Base-by-base conservation (phyloP, 2,797 vertebrate species). In the Simalia tracyae region DNA sequence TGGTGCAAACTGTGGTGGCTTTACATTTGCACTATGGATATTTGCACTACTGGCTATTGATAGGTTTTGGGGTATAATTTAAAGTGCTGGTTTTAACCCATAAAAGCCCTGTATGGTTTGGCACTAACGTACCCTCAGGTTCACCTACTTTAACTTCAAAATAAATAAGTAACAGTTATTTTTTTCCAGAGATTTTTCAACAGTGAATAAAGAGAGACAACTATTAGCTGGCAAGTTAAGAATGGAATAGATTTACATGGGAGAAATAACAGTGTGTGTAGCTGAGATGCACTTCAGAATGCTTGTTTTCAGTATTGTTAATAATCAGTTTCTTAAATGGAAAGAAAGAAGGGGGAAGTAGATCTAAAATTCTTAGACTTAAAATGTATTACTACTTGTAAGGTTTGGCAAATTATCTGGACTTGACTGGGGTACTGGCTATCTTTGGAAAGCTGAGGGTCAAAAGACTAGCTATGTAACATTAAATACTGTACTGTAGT, bases 371-470 rank as follows among this genome's bases (percentile, higher is more conserved):
- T 84, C 46, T 46, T 92, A 72, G 76, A 86, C 89, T 24, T n/a
- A 2, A 93, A 95, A 93, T 94, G 93, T 94, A 91, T 92, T 93
- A 93, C 93, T 90, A 46, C 3, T 46, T 0, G 0, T 95, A 95
- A 93, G 95, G 94, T 90, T 94, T 93, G 92, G 95, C 85, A 93
- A 89, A 87, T 91, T 87, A 87, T 91, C 91, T 94, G 90, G 93
- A 95, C 94, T 93, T 36, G 84, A 86, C 86, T 19, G 31, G 4
- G 10, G 22, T 11, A 89, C 92, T 89, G 89, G 95, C 91, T 64
- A 86, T 54, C 88, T 94, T 91, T 2, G 22, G 93, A 91, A 57
- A 94, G 54, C 28, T 60, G 84, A 66, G 0, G 92, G 84, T 72
- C 63, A 91, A 94, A 89, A 92, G 72, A 93, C 91, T 90, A 91